phyloP scores from a whole-genome alignment of 2,797 vertebrate genomes.

The Xiphophorus birchmanni region DNA sequence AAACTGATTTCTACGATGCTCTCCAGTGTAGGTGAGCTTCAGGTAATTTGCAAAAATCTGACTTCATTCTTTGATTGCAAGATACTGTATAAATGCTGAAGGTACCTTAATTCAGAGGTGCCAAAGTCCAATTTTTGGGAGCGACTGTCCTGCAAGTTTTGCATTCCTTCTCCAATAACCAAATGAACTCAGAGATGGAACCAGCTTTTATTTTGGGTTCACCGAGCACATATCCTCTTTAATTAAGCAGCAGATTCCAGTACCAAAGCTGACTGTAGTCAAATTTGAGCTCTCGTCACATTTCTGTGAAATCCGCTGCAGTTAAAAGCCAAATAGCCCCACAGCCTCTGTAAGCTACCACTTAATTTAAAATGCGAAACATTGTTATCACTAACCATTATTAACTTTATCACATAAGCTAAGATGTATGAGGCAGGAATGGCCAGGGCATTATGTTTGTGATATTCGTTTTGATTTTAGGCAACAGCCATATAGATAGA shows the following conservation, averaged over 20 bases:
- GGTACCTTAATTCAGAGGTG: neutral
- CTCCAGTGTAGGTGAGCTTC: neutral
- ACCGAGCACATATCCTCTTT: neutral
- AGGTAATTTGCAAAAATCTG: neutral
- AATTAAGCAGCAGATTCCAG: conserved; percentile 3
- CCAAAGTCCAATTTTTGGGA: neutral
- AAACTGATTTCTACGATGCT: neutral
- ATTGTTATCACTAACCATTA: conserved; percentile 54
- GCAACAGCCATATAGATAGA: conserved; percentile 66
- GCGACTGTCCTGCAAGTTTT: neutral
- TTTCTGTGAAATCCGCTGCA: conserved; percentile 3
- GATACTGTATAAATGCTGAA: neutral
- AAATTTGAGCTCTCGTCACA: conserved; percentile 32
- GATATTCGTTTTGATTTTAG: conserved; percentile 68
- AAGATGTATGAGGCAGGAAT: conserved; percentile 42
- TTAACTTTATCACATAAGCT: conserved; percentile 33
- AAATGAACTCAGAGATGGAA: neutral
- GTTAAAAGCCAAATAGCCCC: conserved; percentile 55
- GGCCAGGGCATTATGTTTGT: conserved; percentile 61
- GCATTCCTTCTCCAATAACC: neutral
- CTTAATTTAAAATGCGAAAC: conserved; percentile 40
- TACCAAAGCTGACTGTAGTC: neutral
- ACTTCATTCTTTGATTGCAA: neutral
- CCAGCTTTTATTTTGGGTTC: neutral
- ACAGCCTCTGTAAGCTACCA: conserved; percentile 33